A percentile compares a stretch with the other conserved stretches of the same genome.
These are phyloP conservation scores for Nephila pilipes DNA, from an alignment of 1,140 invertebrate genomes.

Conservation along the genomic window DNA sequence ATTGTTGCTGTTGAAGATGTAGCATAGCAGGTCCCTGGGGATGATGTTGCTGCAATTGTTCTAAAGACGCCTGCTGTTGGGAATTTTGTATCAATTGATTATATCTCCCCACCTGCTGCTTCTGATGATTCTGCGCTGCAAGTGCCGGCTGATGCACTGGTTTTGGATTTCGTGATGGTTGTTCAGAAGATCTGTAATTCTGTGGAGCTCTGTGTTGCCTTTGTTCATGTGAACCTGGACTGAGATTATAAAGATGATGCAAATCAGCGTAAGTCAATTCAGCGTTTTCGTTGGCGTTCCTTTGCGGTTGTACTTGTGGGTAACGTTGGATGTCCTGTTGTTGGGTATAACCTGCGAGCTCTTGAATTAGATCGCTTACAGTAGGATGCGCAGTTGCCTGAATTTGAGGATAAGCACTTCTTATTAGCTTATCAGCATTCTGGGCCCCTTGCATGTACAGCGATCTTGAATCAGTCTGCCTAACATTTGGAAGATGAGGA, in stretches of 20 bases:
- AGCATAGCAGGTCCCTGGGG: background rate
- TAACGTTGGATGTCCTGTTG: background rate
- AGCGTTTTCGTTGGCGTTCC: background rate
- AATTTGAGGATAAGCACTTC: conserved; percentile 51
- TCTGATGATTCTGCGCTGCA: background rate
- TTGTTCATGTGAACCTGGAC: background rate
- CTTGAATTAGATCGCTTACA: conserved; percentile 19
- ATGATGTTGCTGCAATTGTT: conserved; percentile 21
- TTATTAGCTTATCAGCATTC: conserved; percentile 52
- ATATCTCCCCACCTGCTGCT: background rate
- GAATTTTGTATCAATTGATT: background rate
- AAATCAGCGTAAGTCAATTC: conserved; percentile 26
- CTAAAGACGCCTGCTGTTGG: conserved; percentile 3
- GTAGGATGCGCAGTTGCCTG: conserved; percentile 12
- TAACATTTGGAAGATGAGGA: background rate
- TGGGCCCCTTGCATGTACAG: conserved; percentile 44
- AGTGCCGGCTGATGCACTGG: background rate
- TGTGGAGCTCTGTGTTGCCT: conserved; percentile 14
- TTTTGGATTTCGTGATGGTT: background rate
- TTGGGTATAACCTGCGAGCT: conserved; percentile 14
- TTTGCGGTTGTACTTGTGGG: background rate
- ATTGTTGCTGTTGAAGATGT: conserved; percentile 19
- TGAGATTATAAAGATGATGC: conserved; percentile 17
- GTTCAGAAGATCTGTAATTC: background rate
- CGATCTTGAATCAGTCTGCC: background rate